A percentile compares a stretch with the other conserved stretches of the same genome.
These are phyloP conservation scores for Amorpha juglandis DNA, from an alignment of 2,888 invertebrate genomes.

Conservation along the genomic window DNA sequence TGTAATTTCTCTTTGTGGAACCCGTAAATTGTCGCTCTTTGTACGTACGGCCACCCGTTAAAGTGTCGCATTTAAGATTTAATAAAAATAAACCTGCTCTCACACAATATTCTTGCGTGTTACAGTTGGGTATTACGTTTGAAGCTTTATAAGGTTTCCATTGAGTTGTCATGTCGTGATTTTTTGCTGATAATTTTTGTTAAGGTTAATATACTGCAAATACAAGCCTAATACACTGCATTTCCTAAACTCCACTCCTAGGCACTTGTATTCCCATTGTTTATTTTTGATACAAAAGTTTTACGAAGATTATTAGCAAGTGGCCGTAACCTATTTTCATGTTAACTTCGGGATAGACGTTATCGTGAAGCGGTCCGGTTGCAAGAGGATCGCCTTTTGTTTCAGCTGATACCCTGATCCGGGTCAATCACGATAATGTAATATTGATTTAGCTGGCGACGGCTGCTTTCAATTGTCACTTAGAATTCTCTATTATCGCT, in stretches of 20 bases:
- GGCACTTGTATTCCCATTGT: background rate
- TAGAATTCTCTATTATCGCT: constrained; percentile 4
- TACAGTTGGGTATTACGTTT: constrained; percentile 3
- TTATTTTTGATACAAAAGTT: background rate
- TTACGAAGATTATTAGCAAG: background rate
- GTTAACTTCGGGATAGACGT: constrained; percentile 51
- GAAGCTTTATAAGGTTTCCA: constrained; percentile 10
- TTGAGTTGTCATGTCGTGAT: background rate
- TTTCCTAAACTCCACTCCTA: background rate
- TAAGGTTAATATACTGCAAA: too few relatives aligned
- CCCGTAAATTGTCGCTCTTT: constrained; percentile 51
- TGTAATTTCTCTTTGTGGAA: constrained; percentile 47
- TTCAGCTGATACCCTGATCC: constrained; percentile 30
- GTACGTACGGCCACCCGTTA: constrained; percentile 45
- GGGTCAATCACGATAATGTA: constrained; percentile 38
- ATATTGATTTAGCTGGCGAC: constrained; percentile 31
- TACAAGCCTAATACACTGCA: too few relatives aligned
- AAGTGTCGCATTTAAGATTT: constrained; percentile 50
- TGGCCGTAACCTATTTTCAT: constrained; percentile 18
- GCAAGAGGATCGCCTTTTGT: constrained; percentile 42
- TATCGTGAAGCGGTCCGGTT: constrained; percentile 35
- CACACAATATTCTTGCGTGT: constrained; percentile 34
- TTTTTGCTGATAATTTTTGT: background rate
- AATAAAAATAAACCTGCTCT: constrained; percentile 50
- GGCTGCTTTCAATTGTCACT: constrained; percentile 23